Evolutionary conservation across 64 coral and sea anemone genomes (phyloP).

Genomic region (Catalaphyllia jardinei): DNA sequence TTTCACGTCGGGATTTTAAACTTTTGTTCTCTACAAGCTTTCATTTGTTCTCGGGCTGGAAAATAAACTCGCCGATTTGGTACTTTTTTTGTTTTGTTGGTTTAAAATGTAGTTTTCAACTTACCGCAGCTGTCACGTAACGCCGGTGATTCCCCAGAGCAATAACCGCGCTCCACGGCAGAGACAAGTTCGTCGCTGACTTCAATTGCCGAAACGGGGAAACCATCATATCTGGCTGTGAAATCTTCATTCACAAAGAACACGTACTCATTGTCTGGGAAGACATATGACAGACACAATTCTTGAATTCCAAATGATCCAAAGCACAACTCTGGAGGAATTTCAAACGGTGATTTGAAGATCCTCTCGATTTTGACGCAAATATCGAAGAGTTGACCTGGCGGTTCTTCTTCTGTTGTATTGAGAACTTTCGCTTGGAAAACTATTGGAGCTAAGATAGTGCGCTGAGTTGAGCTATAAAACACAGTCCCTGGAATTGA

Average conservation of each 20-base stretch:
- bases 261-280: slow-evolving; percentile 35
- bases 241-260: slow-evolving; percentile 77
- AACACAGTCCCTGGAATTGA: slow-evolving; percentile 19
- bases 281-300: slow-evolving; percentile 61
- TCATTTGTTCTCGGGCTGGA: no score
- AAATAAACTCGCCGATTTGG: background rate
- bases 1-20: background rate
- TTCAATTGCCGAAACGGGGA: background rate
- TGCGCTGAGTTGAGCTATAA: slow-evolving; percentile 65
- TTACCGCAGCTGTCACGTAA: slow-evolving; percentile 14
- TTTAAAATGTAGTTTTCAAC: background rate
- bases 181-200: background rate
- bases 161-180: slow-evolving; percentile 33
- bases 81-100: background rate
- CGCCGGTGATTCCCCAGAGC: background rate
- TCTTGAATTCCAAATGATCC: slow-evolving; percentile 68
- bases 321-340: slow-evolving; percentile 66
- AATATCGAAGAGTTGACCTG: slow-evolving; percentile 44
- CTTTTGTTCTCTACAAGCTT: background rate
- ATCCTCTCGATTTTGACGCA: slow-evolving; percentile 51
- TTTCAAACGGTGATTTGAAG: slow-evolving; percentile 47
- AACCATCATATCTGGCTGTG: slow-evolving; percentile 63
- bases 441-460: slow-evolving; percentile 74
- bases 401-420: slow-evolving; percentile 21
- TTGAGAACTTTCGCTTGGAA: slow-evolving; percentile 74